Conservation (phyloP, 2,888 invertebrate species). For the Lepidocyrtoides sp. region DNA sequence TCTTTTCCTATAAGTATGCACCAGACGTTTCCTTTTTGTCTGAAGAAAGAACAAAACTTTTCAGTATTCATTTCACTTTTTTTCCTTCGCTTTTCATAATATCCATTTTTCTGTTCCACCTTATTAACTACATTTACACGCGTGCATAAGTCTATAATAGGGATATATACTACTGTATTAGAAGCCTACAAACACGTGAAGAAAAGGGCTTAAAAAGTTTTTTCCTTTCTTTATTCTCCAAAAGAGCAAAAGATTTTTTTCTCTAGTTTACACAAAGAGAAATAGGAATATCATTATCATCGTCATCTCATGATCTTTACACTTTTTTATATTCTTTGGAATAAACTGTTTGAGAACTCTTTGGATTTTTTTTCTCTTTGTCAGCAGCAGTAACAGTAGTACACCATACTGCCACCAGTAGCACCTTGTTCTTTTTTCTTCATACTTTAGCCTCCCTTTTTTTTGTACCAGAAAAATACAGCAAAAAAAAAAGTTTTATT, state of each 20-base stretch:
- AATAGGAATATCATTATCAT: neutral
- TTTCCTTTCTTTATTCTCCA: neutral
- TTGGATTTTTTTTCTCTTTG: neutral
- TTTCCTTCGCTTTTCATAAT: neutral
- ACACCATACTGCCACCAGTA: neutral
- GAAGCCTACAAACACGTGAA: too few species aligned
- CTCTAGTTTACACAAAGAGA: neutral
- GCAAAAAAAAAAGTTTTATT: too few species aligned
- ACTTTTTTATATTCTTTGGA: neutral
- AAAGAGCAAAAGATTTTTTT: neutral
- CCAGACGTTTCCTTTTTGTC: too few species aligned
- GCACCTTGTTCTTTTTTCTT: neutral
- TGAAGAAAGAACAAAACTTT: neutral
- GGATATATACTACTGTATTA: neutral
- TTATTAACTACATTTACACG: conserved; percentile 41
- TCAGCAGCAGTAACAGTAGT: too few species aligned
- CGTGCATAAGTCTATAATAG: too few species aligned
- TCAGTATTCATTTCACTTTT: neutral
- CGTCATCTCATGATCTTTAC: neutral
- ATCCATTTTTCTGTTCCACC: neutral
- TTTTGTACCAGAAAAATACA: too few species aligned
- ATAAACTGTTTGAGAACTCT: neutral
- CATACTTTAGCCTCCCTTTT: neutral
- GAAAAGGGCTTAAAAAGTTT: neutral
- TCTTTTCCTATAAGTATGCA: too few species aligned